Conservation (phyloP, 2,113 vertebrate species). For the Vicugna pacos region DNA sequence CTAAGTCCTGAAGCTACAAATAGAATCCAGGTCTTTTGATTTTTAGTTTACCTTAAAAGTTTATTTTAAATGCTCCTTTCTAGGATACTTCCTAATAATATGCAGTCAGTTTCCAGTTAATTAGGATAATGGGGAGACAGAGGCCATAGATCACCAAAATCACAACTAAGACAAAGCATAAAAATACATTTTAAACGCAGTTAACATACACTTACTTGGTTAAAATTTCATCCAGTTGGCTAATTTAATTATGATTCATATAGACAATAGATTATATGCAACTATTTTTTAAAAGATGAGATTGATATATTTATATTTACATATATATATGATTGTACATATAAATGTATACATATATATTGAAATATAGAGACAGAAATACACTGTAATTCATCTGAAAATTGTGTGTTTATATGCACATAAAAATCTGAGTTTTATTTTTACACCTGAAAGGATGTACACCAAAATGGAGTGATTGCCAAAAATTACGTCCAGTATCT, state of each 20-base stretch:
- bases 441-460: constrained; percentile 26
- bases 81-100: constrained; percentile 39
- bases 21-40: background rate
- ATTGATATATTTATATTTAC: background rate
- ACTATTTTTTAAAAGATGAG: constrained; percentile 36
- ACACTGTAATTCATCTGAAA: background rate
- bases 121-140: constrained; percentile 52
- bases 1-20: constrained; percentile 13
- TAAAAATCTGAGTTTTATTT: constrained; percentile 18
- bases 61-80: constrained; percentile 48
- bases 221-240: constrained; percentile 69
- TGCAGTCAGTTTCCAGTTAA: constrained; percentile 37
- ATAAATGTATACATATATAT: background rate
- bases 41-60: constrained; percentile 59
- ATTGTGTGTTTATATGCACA: background rate
- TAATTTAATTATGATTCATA: constrained; percentile 62
- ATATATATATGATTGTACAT: background rate
- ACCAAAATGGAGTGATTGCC: background rate
- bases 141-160: constrained; percentile 63
- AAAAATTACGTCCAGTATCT: background rate
- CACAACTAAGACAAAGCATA: constrained; percentile 54
- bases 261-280: constrained; percentile 51
- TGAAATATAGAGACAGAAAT: constrained; percentile 25
- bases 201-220: constrained; percentile 67
- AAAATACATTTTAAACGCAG: constrained; percentile 60